Evolutionary conservation across 1,140 invertebrate genomes (phyloP).

Genomic region (Cydia fagiglandana): DNA sequence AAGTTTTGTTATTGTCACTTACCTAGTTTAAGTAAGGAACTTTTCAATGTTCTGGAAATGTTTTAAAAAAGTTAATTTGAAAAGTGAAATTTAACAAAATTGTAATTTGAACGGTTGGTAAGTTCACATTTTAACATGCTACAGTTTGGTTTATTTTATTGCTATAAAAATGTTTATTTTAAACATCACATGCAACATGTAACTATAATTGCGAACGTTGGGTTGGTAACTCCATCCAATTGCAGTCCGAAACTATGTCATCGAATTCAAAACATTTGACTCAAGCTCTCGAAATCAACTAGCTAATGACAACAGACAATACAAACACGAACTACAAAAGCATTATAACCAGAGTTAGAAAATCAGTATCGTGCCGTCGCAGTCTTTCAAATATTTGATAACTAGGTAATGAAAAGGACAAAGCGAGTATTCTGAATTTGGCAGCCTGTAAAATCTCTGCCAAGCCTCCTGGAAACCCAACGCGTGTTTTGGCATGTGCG

Average conservation of each 20-base stretch:
- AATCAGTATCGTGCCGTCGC: neutral
- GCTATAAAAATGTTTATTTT: too few relatives aligned
- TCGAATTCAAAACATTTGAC: conserved; percentile 3
- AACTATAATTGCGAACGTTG: neutral
- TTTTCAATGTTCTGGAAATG: too few relatives aligned
- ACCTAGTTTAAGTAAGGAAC: too few relatives aligned
- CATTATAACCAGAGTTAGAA: neutral
- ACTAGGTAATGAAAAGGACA: neutral
- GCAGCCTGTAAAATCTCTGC: conserved; percentile 48
- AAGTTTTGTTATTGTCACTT: too few relatives aligned
- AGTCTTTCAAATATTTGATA: neutral
- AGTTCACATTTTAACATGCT: too few relatives aligned
- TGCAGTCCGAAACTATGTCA: neutral
- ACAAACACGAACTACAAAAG: conserved; percentile 1
- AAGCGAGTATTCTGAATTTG: conserved; percentile 39
- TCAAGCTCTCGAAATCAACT: conserved; percentile 1
- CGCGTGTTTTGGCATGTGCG: conserved; percentile 57
- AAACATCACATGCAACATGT: too few relatives aligned
- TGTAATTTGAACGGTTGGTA: too few relatives aligned
- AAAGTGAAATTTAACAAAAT: too few relatives aligned
- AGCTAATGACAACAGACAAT: conserved; percentile 14
- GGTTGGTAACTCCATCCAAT: neutral
- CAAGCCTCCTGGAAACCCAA: conserved; percentile 54
- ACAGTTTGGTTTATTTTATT: too few relatives aligned
- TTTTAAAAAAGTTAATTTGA: too few relatives aligned